These are phyloP conservation scores for Pristiophorus japonicus DNA, from an alignment of 2,113 vertebrate genomes.

Conservation along the genomic window DNA sequence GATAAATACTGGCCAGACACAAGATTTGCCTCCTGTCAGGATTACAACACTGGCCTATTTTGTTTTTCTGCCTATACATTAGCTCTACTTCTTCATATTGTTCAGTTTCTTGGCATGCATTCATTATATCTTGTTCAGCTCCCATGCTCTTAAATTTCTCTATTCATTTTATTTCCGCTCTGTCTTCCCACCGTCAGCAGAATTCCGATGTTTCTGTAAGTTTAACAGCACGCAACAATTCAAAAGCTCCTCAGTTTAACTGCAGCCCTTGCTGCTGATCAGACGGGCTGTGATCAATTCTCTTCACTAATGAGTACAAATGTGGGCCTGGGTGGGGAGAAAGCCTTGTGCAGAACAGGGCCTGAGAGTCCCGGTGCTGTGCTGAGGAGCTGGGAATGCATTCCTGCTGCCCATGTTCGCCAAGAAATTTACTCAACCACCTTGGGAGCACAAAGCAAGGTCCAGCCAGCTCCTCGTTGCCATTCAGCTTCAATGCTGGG, in stretches of 20 bases:
- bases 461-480: background rate
- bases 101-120: background rate
- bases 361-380: background rate
- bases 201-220: background rate
- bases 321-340: background rate
- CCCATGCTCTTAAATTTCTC: background rate
- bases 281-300: background rate
- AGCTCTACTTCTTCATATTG: background rate
- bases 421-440: background rate
- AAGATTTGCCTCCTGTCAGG: background rate
- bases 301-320: background rate
- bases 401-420: background rate
- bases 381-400: background rate
- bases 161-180: background rate
- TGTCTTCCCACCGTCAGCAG: too few species aligned
- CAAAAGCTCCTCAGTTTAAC: background rate
- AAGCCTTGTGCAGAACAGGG: conserved; percentile 9
- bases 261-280: background rate
- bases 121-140: background rate
- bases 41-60: background rate
- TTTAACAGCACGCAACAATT: background rate
- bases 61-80: background rate
- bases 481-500: too few species aligned
- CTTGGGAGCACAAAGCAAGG: background rate
- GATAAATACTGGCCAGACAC: background rate